Evolutionary conservation across 2,888 invertebrate species (phyloP).

Genomic region (Parnassius glacialis): DNA sequence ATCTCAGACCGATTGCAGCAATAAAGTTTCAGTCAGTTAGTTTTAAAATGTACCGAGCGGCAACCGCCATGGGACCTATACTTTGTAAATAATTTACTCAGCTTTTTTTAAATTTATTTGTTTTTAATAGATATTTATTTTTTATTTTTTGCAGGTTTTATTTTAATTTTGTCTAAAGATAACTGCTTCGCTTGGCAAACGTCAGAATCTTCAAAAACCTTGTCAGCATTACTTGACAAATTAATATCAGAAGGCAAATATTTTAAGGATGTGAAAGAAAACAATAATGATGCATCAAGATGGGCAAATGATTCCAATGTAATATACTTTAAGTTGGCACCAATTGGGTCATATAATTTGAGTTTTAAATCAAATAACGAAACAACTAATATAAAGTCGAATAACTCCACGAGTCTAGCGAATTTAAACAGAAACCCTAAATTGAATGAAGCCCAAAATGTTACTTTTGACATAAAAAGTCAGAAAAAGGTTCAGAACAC

Average conservation of each 20-base stretch:
- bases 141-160: not conserved
- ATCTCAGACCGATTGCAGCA: constrained; percentile 5
- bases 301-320: constrained; percentile 40
- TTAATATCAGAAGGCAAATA: constrained; percentile 33
- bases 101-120: not conserved
- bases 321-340: constrained; percentile 36
- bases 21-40: constrained; percentile 1
- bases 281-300: constrained; percentile 23
- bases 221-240: constrained; percentile 39
- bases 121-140: not conserved
- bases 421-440: not conserved
- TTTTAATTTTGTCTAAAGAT: constrained; percentile 1
- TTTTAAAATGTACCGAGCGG: constrained; percentile 1
- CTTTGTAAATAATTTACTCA: constrained; percentile 14
- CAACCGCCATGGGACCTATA: constrained; percentile 9
- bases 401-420: not conserved
- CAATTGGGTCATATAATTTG: constrained; percentile 24
- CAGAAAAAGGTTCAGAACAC: not conserved
- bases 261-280: constrained; percentile 6
- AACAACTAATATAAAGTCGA: not conserved
- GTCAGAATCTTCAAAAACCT: constrained; percentile 32
- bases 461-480: not conserved
- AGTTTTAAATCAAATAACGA: constrained; percentile 5
- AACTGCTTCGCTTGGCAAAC: constrained; percentile 11
- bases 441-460: not conserved